phyloP scores from a whole-genome alignment of 2,113 vertebrate genomes.

The Laticauda colubrina region DNA sequence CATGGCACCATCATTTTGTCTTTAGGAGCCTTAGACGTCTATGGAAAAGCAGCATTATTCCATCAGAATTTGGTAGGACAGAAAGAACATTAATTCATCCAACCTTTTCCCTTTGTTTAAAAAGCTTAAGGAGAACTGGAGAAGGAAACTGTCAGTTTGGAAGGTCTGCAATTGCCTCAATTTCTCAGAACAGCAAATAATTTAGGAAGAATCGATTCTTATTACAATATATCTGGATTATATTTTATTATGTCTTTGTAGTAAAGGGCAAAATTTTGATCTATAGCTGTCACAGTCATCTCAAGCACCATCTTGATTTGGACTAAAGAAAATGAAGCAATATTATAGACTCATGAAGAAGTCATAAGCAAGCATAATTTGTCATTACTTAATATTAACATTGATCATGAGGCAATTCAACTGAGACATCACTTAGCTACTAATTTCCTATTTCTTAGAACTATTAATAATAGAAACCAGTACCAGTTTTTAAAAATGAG shows the following conservation, averaged over 20 bases:
- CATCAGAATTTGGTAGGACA: not conserved
- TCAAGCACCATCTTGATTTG: not conserved
- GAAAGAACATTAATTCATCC: not conserved
- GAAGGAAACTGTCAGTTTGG: slow-evolving; percentile 39
- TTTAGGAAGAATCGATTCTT: slow-evolving; percentile 19
- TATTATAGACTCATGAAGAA: not conserved
- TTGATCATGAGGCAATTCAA: not conserved
- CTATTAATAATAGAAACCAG: not conserved
- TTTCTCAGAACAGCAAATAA: not conserved
- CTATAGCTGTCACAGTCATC: not conserved
- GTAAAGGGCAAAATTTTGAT: not conserved
- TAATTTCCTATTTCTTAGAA: not conserved
- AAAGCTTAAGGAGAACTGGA: not conserved
- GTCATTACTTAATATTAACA: not conserved
- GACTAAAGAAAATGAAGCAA: not conserved
- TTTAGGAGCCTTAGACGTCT: not conserved
- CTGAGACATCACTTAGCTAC: not conserved
- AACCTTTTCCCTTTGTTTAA: slow-evolving; percentile 38
- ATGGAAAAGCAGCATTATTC: not conserved
- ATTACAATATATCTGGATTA: slow-evolving; percentile 17
- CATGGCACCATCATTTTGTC: not conserved
- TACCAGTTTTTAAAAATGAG: not conserved
- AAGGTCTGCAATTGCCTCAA: not conserved
- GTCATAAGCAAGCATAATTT: not conserved
- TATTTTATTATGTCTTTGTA: not conserved